Evolutionary conservation across 1,140 invertebrate species (phyloP), one percentile per base, ranked within the genome.

Genomic region (Diorhabda elongata): DNA sequence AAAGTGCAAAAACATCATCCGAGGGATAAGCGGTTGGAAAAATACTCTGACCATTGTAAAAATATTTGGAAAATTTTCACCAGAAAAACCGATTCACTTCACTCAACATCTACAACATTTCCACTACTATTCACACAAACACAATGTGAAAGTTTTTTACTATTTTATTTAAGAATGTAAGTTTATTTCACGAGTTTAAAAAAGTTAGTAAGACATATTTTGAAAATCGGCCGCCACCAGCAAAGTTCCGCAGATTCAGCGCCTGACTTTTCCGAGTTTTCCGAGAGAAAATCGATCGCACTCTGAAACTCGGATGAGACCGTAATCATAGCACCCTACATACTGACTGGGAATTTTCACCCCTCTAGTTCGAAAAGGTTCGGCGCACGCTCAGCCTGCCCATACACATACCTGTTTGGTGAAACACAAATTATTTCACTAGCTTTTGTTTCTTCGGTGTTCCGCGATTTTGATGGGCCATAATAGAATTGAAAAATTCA

Each of bases 401-500:
- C 63, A 41, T 56, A 44, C 45, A 26, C 45, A 44, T 64, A 64
- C 63, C 63, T 64, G 63, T 64, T 64, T 64, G 63, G 63, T 47
- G 47, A 64, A 64, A 64, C 63, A 64, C 63, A 64, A 64, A 64
- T 64, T 64, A 64, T 44, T 64, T 45, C 26, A 64, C 63, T 64
- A 6, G 63, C 45, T 64, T 64, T 64, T 64, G 63, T 64, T 45
- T 64, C 63, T 45, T 64, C 63, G 52, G 43, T 64, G 63, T 64
- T 64, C 45, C 11, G 43, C 44, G 45, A 60, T 60, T 64, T 64
- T 42, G 63, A 64, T 41, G 44, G 63, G 45, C 45, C 11, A 47
- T 44, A 44, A 57, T 56, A n/a, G 45, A 64, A 64, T 64, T 64
- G 45, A 64, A 64, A 64, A 64, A 64, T 64, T 52, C 47, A 52